These are phyloP conservation scores for Chelonoidis abingdonii DNA, from an alignment of 2,113 vertebrate species.

Conservation along the genomic window DNA sequence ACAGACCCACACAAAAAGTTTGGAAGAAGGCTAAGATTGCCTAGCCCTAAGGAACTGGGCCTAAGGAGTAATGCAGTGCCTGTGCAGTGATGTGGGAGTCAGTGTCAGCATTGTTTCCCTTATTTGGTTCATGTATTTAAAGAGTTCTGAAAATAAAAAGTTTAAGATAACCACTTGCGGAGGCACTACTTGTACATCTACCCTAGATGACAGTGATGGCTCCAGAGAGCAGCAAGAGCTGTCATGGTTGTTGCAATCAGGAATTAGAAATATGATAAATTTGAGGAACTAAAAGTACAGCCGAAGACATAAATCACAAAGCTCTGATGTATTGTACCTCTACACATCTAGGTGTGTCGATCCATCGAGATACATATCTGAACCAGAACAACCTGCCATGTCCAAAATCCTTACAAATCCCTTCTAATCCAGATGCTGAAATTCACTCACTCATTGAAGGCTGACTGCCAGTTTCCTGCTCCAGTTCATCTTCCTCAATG, in stretches of 20 bases:
- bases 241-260: neutral
- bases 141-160: neutral
- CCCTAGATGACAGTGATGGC: neutral
- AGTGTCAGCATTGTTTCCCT: neutral
- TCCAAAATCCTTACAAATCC: neutral
- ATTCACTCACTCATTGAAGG: slow-evolving; percentile 80
- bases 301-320: neutral
- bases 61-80: neutral
- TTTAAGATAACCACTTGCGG: neutral
- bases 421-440: neutral
- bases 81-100: neutral
- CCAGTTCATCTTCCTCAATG: slow-evolving; percentile 86
- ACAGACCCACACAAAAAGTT: neutral
- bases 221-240: neutral
- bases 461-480: slow-evolving; percentile 80
- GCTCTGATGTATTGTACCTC: no score
- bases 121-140: neutral
- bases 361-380: neutral
- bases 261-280: neutral
- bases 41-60: neutral
- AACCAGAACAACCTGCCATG: neutral
- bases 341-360: neutral
- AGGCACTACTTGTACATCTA: neutral
- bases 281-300: neutral
- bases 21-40: neutral